Evolutionary conservation across 1,140 invertebrate genomes (phyloP), one percentile per base, ranked within the genome.

Genomic region (Cardiocondyla obscurior): DNA sequence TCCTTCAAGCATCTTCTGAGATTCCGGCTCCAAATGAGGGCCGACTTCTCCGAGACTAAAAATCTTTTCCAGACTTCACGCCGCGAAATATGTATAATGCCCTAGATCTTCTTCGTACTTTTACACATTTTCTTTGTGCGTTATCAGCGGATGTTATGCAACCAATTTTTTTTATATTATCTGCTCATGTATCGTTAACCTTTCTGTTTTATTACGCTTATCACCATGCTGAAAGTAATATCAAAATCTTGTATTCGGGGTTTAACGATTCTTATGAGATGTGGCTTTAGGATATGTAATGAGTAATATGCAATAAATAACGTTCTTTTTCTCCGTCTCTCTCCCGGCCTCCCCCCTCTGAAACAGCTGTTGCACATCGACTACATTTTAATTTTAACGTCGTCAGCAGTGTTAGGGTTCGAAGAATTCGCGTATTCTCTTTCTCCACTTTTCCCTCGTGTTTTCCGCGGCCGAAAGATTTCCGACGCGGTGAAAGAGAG

Each of bases 311-410:
- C 58, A 73, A 28, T 73, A 58, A 58, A 73, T 42, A 58, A 58
- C 8, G 36, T 72, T 53, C 30, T 51, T 8, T 22, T 14, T 53
- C 67, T 39, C 30, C 16, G 2, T 53, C 30, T 16, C n/a, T n/a
- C 12, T 19, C 12, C 42, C 39, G n/a, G n/a, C n/a, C 36, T 22
- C 7, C 42, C 60, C 7, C 4, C 16, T 55, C 33, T 60, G 46
- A 51, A 22, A 46, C 55, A 73, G 44, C 65, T 72, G 62, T 70
- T 49, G 82, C 49, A 46, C 72, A 72, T 73, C 85, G 81, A 84
- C 81, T 72, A 81, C 85, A 87, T 87, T 87, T 87, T 87, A 87
- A 87, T 84, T 87, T 87, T 84, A 87, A 87, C 81, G 55, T 77
- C 69, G 79, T 73, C 58, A 72, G 58, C 33, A 72, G 42, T 62